Percentiles rank a stretch among this genome's conserved stretches.
Evolutionary conservation across 2,797 vertebrate species (phyloP).

Genomic region (Eospalax fontanierii): DNA sequence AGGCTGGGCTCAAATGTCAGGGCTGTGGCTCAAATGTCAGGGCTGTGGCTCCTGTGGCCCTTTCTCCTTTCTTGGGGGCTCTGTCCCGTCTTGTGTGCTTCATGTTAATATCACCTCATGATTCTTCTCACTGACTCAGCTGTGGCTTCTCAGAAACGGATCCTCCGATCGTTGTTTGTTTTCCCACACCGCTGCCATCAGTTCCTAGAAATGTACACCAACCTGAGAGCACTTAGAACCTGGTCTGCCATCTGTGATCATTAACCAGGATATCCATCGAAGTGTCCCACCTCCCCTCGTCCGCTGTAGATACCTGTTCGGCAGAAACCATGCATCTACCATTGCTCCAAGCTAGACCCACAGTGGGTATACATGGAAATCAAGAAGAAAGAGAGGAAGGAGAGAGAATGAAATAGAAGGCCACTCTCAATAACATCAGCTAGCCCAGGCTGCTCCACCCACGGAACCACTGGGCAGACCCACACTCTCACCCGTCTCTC

Average conservation of each 20-base stretch:
- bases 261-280: not conserved
- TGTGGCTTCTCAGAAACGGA: not conserved
- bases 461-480: not conserved
- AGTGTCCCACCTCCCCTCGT: no score
- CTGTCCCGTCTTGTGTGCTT: fast-evolving
- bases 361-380: not conserved
- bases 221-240: not conserved
- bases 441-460: not conserved
- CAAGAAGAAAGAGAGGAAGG: not conserved
- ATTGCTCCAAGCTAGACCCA: not conserved
- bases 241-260: not conserved
- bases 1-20: not conserved
- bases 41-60: not conserved
- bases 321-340: not conserved
- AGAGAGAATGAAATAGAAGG: not conserved
- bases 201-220: not conserved
- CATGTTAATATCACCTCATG: not conserved
- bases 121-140: not conserved
- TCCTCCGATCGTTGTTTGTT: not conserved
- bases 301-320: not conserved
- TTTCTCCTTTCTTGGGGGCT: not conserved
- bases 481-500: not conserved
- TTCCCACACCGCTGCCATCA: not conserved
- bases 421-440: not conserved
- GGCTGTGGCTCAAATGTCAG: not conserved